A percentile compares a stretch with the other conserved stretches of the same genome.
phyloP scores from a whole-genome alignment of 2,888 invertebrate genomes.

The Pristionchus arcanus region DNA sequence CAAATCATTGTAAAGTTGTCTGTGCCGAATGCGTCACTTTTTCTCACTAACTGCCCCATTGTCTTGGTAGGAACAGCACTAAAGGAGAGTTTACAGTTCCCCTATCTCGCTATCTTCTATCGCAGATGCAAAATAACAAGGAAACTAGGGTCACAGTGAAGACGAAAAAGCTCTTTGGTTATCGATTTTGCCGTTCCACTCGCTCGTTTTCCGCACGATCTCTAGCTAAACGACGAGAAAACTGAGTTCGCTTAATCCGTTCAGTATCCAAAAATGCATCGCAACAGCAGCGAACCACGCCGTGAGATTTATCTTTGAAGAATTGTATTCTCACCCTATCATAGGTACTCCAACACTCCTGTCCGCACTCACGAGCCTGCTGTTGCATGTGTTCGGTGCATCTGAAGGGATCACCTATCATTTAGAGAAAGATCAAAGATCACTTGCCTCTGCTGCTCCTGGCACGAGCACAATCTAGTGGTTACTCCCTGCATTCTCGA shows the following conservation, averaged over 20 bases:
- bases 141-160: background rate
- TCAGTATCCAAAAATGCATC: background rate
- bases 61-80: background rate
- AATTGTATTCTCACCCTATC: constrained; percentile 52
- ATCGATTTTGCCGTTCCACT: constrained; percentile 7
- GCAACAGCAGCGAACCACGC: background rate
- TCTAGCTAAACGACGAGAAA: background rate
- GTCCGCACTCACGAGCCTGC: constrained; percentile 46
- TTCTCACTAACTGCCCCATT: constrained; percentile 17
- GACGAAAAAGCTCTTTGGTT: background rate
- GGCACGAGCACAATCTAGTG: constrained; percentile 46
- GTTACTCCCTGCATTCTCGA: constrained; percentile 52
- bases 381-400: constrained; percentile 54
- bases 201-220: background rate
- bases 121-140: background rate
- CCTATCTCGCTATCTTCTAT: background rate
- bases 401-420: constrained; percentile 22
- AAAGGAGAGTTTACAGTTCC: background rate
- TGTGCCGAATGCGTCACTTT: constrained; percentile 15
- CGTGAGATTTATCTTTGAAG: too few species aligned
- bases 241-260: background rate
- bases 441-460: constrained; percentile 52
- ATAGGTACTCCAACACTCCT: constrained; percentile 49
- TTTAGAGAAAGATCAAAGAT: constrained; percentile 29
- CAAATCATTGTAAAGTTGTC: constrained; percentile 3